Base-by-base conservation (phyloP, 2,113 vertebrate genomes). In the Misgurnus mizolepis region DNA sequence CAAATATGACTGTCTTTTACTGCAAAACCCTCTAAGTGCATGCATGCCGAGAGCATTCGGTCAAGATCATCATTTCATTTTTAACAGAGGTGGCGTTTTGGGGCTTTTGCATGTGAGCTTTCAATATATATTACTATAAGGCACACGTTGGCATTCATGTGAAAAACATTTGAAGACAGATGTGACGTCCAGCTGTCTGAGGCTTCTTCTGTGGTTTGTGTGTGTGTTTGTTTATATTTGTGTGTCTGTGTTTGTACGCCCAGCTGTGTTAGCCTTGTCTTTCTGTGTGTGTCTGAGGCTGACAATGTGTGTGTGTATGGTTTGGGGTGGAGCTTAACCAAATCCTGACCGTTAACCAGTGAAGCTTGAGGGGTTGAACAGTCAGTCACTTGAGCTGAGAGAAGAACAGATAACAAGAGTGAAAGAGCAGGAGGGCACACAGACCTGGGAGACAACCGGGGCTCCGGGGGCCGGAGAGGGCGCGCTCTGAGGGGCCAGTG, bases 371-470 rank as follows among this genome's bases (percentile, higher is more conserved):
- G 76, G 65, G 40, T 15, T 55, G 39, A 41, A 17, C 40, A 64
- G 60, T 77, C 62, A 55, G 34, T 79, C 71, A 79, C 39, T 47
- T 8, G 67, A 39, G 41, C 22, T 50, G 45, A 76, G 66, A 56
- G n/a, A 12, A 47, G 75, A 78, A 67, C 12, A 77, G 49, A 62
- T 40, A 82, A 22, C 12, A 62, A 67, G 67, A 49, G 39, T 27
- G 12, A 67, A n/a, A 45, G 49, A 40, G 47, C 9, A 49, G 49
- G 67, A 77, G 62, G 74, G 39, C 74, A 62, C 49, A 78, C 80
- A 45, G 83, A 94, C 95, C 93, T 95, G 94, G 1, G 94, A 94
- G 34, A 95, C 88, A 15, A 94, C 86, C 0, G 94, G 89, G 11
- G 80, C 93, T 84, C 93, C 95, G 1, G 94, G 91, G 85, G 92